Percentiles rank a stretch among this genome's conserved stretches.
phyloP scores from a whole-genome alignment of 2,888 invertebrate genomes.

The Brachyopa scutellaris region DNA sequence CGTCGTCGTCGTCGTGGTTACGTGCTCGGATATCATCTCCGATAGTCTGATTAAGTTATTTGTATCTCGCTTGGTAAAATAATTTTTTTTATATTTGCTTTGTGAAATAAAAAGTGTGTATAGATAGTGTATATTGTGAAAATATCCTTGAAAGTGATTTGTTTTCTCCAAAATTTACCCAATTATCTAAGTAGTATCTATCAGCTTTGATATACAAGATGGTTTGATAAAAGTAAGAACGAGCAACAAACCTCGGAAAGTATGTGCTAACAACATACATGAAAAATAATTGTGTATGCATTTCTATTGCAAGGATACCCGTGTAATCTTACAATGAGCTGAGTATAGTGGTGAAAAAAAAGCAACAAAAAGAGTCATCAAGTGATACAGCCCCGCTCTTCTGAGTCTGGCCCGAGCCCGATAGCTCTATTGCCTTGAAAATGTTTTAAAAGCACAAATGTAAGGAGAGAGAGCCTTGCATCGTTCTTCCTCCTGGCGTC shows the following conservation, averaged over 20 bases:
- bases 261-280: slow-evolving; percentile 21
- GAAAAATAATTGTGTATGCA: slow-evolving; percentile 20
- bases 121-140: slow-evolving; percentile 26
- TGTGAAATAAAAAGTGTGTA: slow-evolving; percentile 35
- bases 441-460: slow-evolving; percentile 48
- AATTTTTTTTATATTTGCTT: slow-evolving; percentile 19
- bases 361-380: slow-evolving; percentile 48
- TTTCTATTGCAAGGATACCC: slow-evolving; percentile 36
- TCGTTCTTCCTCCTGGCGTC: slow-evolving; percentile 12
- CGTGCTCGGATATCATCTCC: not conserved
- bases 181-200: slow-evolving; percentile 43
- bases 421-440: slow-evolving; percentile 62
- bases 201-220: slow-evolving; percentile 32
- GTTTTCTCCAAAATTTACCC: no score
- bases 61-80: slow-evolving; percentile 6
- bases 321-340: slow-evolving; percentile 62
- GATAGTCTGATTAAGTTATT: slow-evolving; percentile 1
- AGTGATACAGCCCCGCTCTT: slow-evolving; percentile 50
- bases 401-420: slow-evolving; percentile 56
- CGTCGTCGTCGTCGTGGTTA: slow-evolving; percentile 11
- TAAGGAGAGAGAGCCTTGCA: slow-evolving; percentile 48
- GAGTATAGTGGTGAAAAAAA: slow-evolving; percentile 47
- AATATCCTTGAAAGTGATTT: slow-evolving; percentile 48
- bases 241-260: slow-evolving; percentile 42
- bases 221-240: slow-evolving; percentile 68